Conservation (phyloP, 2,888 invertebrate genomes). For the Troglohyphantes excavatus region DNA sequence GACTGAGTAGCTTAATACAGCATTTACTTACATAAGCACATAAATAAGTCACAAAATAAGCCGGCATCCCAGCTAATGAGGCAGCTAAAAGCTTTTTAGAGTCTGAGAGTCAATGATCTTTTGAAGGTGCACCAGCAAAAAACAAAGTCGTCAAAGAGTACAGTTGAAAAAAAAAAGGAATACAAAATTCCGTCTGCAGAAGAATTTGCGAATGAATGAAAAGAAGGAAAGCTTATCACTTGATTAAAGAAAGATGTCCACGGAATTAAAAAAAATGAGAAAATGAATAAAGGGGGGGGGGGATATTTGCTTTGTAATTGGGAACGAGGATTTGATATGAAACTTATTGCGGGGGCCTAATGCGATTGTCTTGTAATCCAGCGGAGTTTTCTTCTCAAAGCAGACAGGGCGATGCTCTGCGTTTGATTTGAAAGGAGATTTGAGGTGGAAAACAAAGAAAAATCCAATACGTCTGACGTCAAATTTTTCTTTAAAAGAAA, state of each 20-base stretch:
- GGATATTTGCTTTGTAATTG: constrained; percentile 9
- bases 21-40: not conserved
- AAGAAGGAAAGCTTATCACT: constrained; percentile 14
- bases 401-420: not conserved
- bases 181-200: not conserved
- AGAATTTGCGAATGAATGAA: constrained; percentile 1
- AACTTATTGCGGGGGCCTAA: constrained; percentile 6
- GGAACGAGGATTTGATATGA: constrained; percentile 8
- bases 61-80: constrained; percentile 6
- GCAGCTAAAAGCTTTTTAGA: constrained; percentile 1
- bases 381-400: not conserved
- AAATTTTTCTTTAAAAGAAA: no score
- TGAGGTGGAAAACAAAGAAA: no score
- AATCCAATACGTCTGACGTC: no score
- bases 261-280: not conserved
- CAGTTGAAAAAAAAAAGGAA: not conserved
- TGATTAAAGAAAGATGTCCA: constrained; percentile 13
- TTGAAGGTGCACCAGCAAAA: not conserved
- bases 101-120: not conserved
- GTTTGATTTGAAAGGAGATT: not conserved
- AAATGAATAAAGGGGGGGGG: not conserved
- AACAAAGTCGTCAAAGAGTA: not conserved
- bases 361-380: constrained; percentile 37
- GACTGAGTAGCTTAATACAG: not conserved
- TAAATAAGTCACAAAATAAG: not conserved